Evolutionary conservation across 2,113 vertebrate species (phyloP), one percentile per base, ranked within the genome.

Genomic region (Ivindomyrus marchei): DNA sequence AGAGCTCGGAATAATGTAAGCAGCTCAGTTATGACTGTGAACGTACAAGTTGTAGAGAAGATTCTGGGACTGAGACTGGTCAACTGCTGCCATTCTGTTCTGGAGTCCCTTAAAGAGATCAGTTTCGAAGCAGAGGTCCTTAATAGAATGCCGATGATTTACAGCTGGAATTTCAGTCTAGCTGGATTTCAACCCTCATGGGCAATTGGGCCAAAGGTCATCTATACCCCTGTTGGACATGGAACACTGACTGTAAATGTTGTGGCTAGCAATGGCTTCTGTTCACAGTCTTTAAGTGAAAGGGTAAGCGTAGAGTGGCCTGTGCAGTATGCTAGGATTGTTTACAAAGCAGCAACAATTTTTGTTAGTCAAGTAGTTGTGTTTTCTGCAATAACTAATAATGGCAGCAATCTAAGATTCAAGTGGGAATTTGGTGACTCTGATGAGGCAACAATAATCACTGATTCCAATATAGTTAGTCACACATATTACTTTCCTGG

Each of bases 371-470:
- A 96, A 53, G 0, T 85, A 1, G 87, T 95, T 3, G 50, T 3
- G 1, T 95, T 97, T 91, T 91, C 88, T 9, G 94, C 93, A 0
- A 50, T 19, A 0, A 88, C 89, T 1, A 87, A 87, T 45, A 90
- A 90, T 88, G 95, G 95, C 3, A 96, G 93, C 80, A 92, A 95
- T 77, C 62, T 95, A 36, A 91, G 15, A 49, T 96, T 93, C 87
- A 45, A 90, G 5, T 97, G 96, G 96, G 92, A 93, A 80, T 96
- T 96, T 92, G 95, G 94, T 80, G 94, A 96, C 13, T 90, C 92
- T 1, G 83, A 87, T 4, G 89, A 92, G 21, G 52, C n/a, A 85
- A 56, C 85, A 11, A 3, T 86, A 86, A 19, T 83, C 46, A 93
- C 92, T 77, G 62, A 92, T 52, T 91, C 88, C 11, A 90, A 46